Base-by-base conservation (phyloP, 2,797 vertebrate genomes). In the Melanotaenia parkinsoni region DNA sequence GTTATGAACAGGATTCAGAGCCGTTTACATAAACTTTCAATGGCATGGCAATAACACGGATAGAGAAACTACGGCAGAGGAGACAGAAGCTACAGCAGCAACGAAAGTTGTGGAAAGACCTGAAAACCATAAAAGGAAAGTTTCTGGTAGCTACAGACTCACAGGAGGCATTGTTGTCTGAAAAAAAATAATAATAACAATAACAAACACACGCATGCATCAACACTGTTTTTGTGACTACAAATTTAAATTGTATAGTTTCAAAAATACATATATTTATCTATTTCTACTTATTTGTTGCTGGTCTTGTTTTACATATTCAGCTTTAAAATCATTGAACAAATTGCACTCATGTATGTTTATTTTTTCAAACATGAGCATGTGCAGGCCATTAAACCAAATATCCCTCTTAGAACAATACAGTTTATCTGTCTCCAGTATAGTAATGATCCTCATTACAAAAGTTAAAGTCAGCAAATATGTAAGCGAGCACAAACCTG, bases 331-430 rank as follows among this genome's bases (percentile, higher is more conserved):
- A 14, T 16, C 11, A 32, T 3, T 30, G 11, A 12, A 63, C 20
- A 33, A 60, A 58, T 18, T 18, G 37, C 0, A 57, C 30, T 22
- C 3, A 11, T 58, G 5, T 13, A 45, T 76, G 28, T 67, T 43
- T 57, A 57, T 72, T 5, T 18, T 50, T 32, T 58, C 30, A 50
- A 4, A 67, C 0, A 37, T 64, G 6, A 66, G 16, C 3, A 57
- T 13, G 24, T 63, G 58, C 33, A 32, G 40, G 11, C n/a, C 56
- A 33, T 40, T 14, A 61, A 58, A 79, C 58, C 6, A 81, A 61
- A 66, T 35, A 11, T 10, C 58, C 10, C 43, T 54, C 1, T 38
- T 26, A 45, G n/a, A 26, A 59, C 47, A 43, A 59, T 22, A n/a
- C 65, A 73, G 28, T 58, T 2, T 14, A 61, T 47, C 12, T 35